phyloP scores from a whole-genome alignment of 2,888 invertebrate species.

The Falcaria lacertinaria region DNA sequence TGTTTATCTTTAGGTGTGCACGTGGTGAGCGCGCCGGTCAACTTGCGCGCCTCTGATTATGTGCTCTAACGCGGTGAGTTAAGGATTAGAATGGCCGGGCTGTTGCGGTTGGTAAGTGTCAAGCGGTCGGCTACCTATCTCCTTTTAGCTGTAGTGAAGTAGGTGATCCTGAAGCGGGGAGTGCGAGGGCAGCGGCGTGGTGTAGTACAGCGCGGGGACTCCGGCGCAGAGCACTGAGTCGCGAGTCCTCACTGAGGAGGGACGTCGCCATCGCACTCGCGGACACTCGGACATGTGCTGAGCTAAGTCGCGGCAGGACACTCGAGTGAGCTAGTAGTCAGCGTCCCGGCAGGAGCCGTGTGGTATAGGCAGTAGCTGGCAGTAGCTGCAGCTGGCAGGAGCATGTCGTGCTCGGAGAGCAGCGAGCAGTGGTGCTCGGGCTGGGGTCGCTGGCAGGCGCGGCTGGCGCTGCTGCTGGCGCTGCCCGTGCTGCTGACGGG shows the following conservation, averaged over 20 bases:
- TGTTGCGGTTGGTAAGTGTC: neutral
- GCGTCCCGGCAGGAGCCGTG: neutral
- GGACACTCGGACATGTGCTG: neutral
- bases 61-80: neutral
- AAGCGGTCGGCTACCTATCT: constrained; percentile 9
- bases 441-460: constrained; percentile 66
- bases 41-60: constrained; percentile 3
- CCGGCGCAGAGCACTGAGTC: constrained; percentile 22
- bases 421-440: constrained; percentile 52
- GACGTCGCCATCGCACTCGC: constrained; percentile 10
- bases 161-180: constrained; percentile 29
- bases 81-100: constrained; percentile 1
- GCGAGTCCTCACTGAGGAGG: constrained; percentile 22
- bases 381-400: neutral
- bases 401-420: constrained; percentile 7
- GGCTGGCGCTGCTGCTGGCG: constrained; percentile 64
- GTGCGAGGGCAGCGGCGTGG: constrained; percentile 13
- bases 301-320: neutral
- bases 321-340: constrained; percentile 1
- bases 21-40: constrained; percentile 21
- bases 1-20: constrained; percentile 23
- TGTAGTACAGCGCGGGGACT: too few relatives aligned
- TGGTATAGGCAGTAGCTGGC: constrained; percentile 15
- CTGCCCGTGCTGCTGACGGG: constrained; percentile 68
- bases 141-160: constrained; percentile 15